A percentile compares a stretch with the other conserved stretches of the same genome.
These are phyloP conservation scores for Centroberyx gerrardi DNA, from an alignment of 2,797 vertebrate genomes.

Conservation along the genomic window DNA sequence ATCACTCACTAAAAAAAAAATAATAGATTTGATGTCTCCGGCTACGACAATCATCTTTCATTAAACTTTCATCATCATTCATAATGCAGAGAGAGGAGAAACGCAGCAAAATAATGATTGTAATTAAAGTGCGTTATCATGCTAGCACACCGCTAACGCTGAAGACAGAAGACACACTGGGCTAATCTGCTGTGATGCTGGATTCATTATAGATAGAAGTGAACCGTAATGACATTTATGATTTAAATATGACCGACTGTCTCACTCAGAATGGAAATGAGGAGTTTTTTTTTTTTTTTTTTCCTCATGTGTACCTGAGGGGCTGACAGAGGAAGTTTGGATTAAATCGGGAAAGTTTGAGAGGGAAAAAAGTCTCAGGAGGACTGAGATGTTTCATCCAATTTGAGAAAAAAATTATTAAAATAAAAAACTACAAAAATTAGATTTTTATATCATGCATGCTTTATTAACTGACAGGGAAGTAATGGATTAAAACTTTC, in stretches of 20 bases:
- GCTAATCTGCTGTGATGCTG: conserved; percentile 62
- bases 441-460: no score
- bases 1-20: no score
- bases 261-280: conserved; percentile 48
- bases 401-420: no score
- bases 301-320: conserved; percentile 31
- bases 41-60: conserved; percentile 43
- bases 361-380: neutral
- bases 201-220: conserved; percentile 74
- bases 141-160: neutral
- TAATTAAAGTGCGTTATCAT: conserved; percentile 67
- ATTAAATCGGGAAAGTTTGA: neutral
- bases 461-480: no score
- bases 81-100: conserved; percentile 14
- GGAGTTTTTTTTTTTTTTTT: conserved; percentile 7
- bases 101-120: conserved; percentile 57
- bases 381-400: no score
- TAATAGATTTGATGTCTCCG: neutral
- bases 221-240: conserved; percentile 71
- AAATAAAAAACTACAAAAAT: no score
- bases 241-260: conserved; percentile 64
- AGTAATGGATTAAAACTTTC: no score
- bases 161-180: conserved; percentile 10
- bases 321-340: conserved; percentile 12
- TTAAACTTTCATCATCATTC: conserved; percentile 52